These are phyloP conservation scores for Aspidiotus rigidus DNA, from an alignment of 2,888 invertebrate genomes.

Conservation along the genomic window DNA sequence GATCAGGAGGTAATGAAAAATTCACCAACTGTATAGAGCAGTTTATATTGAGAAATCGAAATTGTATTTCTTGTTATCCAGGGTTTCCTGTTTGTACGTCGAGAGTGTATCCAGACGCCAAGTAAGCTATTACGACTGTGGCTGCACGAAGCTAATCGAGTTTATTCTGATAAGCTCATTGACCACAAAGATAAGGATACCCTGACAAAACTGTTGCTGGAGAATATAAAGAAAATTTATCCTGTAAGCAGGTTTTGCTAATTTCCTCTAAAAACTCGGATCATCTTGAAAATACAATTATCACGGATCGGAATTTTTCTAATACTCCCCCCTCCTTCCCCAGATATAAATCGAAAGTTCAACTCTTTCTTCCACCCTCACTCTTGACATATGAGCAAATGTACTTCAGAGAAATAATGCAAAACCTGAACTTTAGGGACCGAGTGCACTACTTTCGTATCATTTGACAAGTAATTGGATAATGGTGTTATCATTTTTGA, in stretches of 20 bases:
- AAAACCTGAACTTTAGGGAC: too few relatives aligned
- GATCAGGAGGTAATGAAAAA: not conserved
- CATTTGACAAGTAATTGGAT: too few relatives aligned
- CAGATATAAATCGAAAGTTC: too few relatives aligned
- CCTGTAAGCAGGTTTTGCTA: conserved; percentile 36
- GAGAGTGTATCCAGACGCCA: conserved; percentile 60
- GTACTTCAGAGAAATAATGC: too few relatives aligned
- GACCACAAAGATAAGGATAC: conserved; percentile 65
- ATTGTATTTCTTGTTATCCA: conserved; percentile 41
- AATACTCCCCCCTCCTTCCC: too few relatives aligned
- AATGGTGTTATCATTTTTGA: too few relatives aligned
- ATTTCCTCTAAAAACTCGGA: not conserved
- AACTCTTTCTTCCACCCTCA: too few relatives aligned
- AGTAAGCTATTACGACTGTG: conserved; percentile 70
- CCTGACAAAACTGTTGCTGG: conserved; percentile 62
- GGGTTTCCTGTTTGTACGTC: conserved; percentile 76
- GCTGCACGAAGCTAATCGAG: conserved; percentile 82
- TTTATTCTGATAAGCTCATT: conserved; percentile 84
- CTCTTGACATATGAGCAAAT: too few relatives aligned
- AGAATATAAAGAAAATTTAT: conserved; percentile 64
- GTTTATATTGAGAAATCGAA: not conserved
- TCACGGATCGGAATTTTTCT: not conserved
- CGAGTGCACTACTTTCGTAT: too few relatives aligned
- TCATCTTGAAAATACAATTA: not conserved
- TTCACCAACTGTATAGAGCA: not conserved